Base-by-base conservation (phyloP, 35 echinoderm and acorn worm species). In the Stichopus chloronotus region DNA sequence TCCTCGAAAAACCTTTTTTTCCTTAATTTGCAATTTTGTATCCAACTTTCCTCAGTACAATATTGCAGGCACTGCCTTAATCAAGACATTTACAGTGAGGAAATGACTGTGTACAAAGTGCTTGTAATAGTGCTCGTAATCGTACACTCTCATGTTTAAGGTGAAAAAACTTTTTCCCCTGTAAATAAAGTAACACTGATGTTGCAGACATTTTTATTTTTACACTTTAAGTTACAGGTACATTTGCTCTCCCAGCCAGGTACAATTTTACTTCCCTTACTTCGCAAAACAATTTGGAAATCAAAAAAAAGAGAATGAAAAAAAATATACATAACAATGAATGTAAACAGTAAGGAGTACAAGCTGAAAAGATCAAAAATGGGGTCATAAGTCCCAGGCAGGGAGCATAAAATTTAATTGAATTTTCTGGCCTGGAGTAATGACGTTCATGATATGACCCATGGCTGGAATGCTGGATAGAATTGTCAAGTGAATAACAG, bases 381-480 rank as follows among this genome's bases (percentile, higher is more conserved):
- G 57, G 82, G 82, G 82, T 85, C 82, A 85, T 4, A 85, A 85
- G 82, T 3, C 55, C 56, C 24, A 55, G 14, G 82, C 82, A 60
- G 82, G 6, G 16, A 85, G 82, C 82, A 85, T 85, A 56, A 85
- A 85, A 85, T 43, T 43, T 85, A 85, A 85, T 85, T 85, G 58
- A 5, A 55, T 85, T 85, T 85, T 17, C 20, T 58, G 57, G 82
- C 82, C 82, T 85, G 14, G 17, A 56, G 82, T 59, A 85, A 85
- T 58, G 11, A 12, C 56, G 82, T 58, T 59, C 82, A 85, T 23
- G 56, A 58, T 58, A 9, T 85, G 57, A 57, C 69, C 69, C 69
- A 74, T 74, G 19, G 69, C 69, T 74, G 30, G 76, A 43, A 43
- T 25, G 76, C 6, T 21, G 82, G 82, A 58, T 58, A 85, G 55